Base-by-base conservation (phyloP, 2,113 vertebrate species). In the Cepphus grylle region DNA sequence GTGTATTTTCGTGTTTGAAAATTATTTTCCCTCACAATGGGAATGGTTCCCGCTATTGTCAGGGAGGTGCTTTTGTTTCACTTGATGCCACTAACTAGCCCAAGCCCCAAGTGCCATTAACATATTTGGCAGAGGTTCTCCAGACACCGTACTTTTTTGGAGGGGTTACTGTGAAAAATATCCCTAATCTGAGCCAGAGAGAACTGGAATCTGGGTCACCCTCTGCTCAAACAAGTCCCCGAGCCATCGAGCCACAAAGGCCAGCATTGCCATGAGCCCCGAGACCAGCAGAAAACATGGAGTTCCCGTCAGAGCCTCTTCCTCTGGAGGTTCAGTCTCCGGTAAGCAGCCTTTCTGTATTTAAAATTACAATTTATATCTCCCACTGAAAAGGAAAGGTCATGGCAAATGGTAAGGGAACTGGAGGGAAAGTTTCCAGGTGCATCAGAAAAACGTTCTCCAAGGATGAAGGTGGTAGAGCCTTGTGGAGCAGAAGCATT, bases 61-160 rank as follows among this genome's bases (percentile, higher is more conserved):
- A 95, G 58, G 47, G 77, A 91, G 86, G 43, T 62, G 29, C 26
- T 86, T 95, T 92, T 94, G 84, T 96, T 95, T 95, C 55, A 72
- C 69, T 91, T 36, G 29, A 77, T 94, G 70, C 49, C 59, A 73
- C 69, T 59, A 93, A 88, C 50, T 77, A 86, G 67, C 65, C 72
- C 71, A 66, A 80, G 55, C 45, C 47, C 84, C 79, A 90, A 81
- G 89, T 61, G 20, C 77, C 45, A 19, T 65, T 72, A 50, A 90
- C 61, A 22, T 91, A 87, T 70, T 77, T 87, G 70, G 40, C 74
- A 76, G 72, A 86, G 21, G 29, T 77, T 90, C 72, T 93, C 52
- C 66, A 85, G 59, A 78, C 12, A 34, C 6, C 1, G 0, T 50
- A 21, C 49, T 73, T 78, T 13, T 62, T 70, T 78, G 43, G 42